Percentiles rank a stretch among this genome's conserved stretches.
These are phyloP conservation scores for Amphipoea oculea DNA, from an alignment of 2,888 invertebrate species.

Conservation along the genomic window DNA sequence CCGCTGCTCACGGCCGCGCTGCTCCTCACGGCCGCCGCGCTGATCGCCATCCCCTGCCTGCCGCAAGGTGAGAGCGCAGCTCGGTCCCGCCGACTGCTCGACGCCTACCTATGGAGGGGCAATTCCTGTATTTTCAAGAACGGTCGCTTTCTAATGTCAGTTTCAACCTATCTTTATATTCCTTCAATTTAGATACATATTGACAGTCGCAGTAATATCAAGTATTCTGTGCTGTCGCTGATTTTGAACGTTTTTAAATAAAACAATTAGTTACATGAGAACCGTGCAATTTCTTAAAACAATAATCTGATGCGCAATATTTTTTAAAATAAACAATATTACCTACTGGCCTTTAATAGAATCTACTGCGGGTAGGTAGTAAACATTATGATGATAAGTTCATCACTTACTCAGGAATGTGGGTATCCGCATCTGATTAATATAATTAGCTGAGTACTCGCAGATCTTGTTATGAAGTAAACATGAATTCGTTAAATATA, in stretches of 20 bases:
- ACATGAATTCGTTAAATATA: conserved; percentile 27
- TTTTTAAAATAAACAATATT: not conserved
- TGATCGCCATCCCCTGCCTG: conserved; percentile 78
- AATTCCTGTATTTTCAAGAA: not conserved
- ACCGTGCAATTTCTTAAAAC: not conserved
- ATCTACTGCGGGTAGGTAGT: not conserved
- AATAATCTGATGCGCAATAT: conserved; percentile 4
- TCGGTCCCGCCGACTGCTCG: not conserved
- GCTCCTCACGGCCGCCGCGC: conserved; percentile 80
- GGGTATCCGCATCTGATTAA: conserved; percentile 1
- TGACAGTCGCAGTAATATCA: too few species aligned
- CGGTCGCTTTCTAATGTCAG: not conserved
- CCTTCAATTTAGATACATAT: not conserved
- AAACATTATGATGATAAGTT: conserved; percentile 4
- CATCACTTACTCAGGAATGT: conserved; percentile 39
- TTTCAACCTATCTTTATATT: not conserved
- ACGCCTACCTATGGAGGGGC: not conserved
- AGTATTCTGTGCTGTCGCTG: too few species aligned
- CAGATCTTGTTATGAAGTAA: conserved; percentile 10
- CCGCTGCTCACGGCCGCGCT: conserved; percentile 84
- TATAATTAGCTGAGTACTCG: not conserved
- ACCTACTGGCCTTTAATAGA: not conserved
- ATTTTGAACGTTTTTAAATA: too few species aligned
- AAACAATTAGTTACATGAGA: not conserved
- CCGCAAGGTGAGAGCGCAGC: conserved; percentile 72